Evolutionary conservation across 2,888 invertebrate species (phyloP), one percentile per base, ranked within the genome.

Genomic region (Caenorhabditis panamensis): DNA sequence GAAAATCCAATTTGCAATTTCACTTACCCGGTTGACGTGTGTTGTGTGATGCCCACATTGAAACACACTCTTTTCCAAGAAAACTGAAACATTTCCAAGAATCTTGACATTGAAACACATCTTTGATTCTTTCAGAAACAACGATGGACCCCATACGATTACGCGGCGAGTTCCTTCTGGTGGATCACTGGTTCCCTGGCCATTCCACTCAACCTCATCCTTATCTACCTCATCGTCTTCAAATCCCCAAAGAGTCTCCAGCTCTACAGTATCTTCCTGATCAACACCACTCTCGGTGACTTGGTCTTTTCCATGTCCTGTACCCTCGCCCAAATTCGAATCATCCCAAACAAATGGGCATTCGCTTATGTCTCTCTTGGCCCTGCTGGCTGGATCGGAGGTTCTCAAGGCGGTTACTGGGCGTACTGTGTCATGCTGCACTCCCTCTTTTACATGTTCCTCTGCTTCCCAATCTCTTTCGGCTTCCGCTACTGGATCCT

Each of bases 281-380:
- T 79, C 36, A 86, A 86, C 68, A 79, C 73, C 6, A 81, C 82
- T 0, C 41, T 86, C 16, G 78, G 82, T 0, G 86, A 86, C 44
- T 26, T 86, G 20, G 75, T 82, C 8, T 86, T 82, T 54, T 61
- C 82, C 0, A 22, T 83, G 28, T 78, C 84, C 4, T 71, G 73
- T 20, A 81, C 83, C 0, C n/a, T 83, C 41, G 82, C 81, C 11
- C 86, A 86, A 61, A 84, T 84, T n/a, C 84, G 87, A 73, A 67
- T 87, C n/a, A 86, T 87, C 44, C 87, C 87, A 1, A 85, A 85
- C 64, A 84, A 83, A 75, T 87, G 85, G 85, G 86, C 85, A 0
- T 87, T 87, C 53, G 85, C 85, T 18, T 87, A 87, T 53, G 84
- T 87, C n/a, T 80, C 86, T 0, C 72, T 85, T 9, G 87, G 87